Evolutionary conservation across 2,797 vertebrate genomes (phyloP).

Genomic region (Apodemus agrarius): DNA sequence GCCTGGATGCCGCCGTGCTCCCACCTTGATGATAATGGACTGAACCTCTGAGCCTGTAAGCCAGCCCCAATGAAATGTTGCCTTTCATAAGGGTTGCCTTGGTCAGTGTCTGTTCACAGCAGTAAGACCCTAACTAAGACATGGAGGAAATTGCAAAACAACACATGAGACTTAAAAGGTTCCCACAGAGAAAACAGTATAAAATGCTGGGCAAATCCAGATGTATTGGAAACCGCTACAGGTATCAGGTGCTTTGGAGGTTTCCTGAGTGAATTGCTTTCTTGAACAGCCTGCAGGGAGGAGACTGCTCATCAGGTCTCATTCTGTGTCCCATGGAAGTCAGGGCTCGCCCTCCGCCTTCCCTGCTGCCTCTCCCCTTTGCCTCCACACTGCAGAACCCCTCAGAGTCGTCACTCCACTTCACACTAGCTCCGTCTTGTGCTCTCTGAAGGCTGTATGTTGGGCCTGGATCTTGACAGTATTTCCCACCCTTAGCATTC

Average conservation of each 20-base stretch:
- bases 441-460: neutral
- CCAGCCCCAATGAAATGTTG: too few species aligned
- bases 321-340: neutral
- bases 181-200: neutral
- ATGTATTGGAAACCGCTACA: neutral
- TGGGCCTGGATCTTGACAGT: neutral
- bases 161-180: neutral
- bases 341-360: neutral
- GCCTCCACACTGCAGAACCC: neutral
- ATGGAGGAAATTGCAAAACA: neutral
- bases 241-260: too few species aligned
- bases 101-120: too few species aligned
- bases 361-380: neutral
- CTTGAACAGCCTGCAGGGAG: neutral
- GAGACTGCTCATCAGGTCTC: neutral
- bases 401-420: neutral
- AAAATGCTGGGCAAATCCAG: neutral
- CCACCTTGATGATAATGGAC: too few species aligned
- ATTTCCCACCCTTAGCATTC: neutral
- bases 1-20: too few species aligned
- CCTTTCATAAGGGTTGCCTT: too few species aligned
- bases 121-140: too few species aligned
- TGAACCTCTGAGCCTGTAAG: too few species aligned
- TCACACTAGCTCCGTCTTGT: neutral
- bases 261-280: neutral